phyloP scores from a whole-genome alignment of 2,888 invertebrate species.

The Tiliacea aurago region DNA sequence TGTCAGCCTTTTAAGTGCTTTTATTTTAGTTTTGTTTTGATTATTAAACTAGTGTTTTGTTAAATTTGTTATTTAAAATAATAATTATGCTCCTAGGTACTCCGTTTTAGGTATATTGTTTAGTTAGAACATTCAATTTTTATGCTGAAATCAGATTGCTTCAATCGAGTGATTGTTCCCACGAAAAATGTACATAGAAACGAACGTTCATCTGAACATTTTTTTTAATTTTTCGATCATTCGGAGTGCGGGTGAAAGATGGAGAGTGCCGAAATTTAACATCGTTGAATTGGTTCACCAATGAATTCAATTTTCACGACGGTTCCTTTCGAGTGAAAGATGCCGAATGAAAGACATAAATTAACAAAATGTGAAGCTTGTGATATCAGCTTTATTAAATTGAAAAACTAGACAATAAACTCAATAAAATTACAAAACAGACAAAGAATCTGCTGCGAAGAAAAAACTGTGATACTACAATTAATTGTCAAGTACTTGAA shows the following conservation, averaged over 20 bases:
- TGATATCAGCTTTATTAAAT: too few relatives aligned
- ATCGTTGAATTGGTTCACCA: background rate
- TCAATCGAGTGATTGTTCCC: background rate
- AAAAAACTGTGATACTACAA: conserved; percentile 28
- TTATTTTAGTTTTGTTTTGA: background rate
- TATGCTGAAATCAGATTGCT: background rate
- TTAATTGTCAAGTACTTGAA: conserved; percentile 27
- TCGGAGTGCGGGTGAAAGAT: background rate
- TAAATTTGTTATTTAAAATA: background rate
- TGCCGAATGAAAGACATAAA: background rate
- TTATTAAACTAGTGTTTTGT: background rate
- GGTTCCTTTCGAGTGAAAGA: background rate
- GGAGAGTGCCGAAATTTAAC: background rate
- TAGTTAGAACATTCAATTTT: background rate
- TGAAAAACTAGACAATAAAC: background rate
- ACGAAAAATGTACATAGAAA: background rate
- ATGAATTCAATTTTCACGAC: background rate
- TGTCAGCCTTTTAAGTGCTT: too few relatives aligned
- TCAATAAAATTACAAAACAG: conserved; percentile 12
- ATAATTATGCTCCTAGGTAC: background rate
- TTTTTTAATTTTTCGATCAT: background rate
- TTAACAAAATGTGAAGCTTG: background rate
- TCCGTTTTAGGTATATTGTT: background rate
- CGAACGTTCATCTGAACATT: background rate
- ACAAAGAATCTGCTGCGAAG: conserved; percentile 9